phyloP scores from a whole-genome alignment of 2,113 vertebrate genomes.

The Dasyornis broadbenti region DNA sequence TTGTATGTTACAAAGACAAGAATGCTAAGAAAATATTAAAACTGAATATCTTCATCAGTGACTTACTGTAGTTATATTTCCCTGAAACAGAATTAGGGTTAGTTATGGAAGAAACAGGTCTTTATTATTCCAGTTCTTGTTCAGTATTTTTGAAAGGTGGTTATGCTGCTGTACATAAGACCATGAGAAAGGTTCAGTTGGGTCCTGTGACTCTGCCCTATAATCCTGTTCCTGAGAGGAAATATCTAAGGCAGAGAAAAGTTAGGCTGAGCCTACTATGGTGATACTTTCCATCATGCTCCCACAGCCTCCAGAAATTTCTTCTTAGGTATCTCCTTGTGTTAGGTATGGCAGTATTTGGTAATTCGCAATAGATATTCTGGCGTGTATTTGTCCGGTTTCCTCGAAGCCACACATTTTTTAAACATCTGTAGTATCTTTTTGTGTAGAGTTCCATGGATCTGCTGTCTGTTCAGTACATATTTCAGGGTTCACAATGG shows the following conservation, averaged over 20 bases:
- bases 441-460: not conserved
- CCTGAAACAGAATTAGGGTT: not conserved
- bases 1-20: not conserved
- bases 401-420: not conserved
- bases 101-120: not conserved
- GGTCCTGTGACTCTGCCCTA: not conserved
- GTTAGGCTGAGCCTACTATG: not conserved
- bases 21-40: not conserved
- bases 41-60: not conserved
- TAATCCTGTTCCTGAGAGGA: not conserved
- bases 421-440: not conserved
- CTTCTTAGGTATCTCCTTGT: not conserved
- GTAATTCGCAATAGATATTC: not conserved
- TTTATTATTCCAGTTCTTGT: not conserved
- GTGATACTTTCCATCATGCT: not conserved
- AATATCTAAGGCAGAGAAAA: not conserved
- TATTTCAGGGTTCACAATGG: not conserved
- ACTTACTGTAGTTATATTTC: not conserved
- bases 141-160: not conserved
- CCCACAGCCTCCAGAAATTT: not conserved
- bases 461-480: not conserved
- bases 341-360: not conserved
- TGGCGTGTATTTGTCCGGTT: not conserved
- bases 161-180: not conserved
- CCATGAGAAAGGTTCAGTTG: not conserved